Conservation (phyloP, 2,113 vertebrate species). For the Clinocottus analis region DNA sequence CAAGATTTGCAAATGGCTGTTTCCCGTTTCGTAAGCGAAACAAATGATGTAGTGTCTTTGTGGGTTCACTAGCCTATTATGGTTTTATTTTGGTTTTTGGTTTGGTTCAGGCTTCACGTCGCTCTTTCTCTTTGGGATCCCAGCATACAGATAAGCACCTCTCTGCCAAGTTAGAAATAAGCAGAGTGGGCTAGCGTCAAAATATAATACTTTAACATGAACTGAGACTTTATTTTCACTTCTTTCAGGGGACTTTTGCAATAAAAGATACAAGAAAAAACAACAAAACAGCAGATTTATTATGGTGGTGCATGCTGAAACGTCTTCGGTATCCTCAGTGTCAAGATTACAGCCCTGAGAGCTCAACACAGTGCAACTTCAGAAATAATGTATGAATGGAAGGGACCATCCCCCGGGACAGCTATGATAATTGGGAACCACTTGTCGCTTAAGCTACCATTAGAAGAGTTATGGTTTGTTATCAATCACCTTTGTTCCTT, state of each 20-base stretch:
- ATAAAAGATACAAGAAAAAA: not conserved
- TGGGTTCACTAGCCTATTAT: not conserved
- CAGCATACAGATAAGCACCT: not conserved
- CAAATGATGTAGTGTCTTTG: not conserved
- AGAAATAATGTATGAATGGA: not conserved
- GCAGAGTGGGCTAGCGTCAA: not conserved
- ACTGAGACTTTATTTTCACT: not conserved
- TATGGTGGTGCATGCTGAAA: not conserved
- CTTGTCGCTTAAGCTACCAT: not conserved
- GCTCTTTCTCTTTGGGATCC: not conserved
- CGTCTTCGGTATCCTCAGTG: not conserved
- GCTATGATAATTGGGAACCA: not conserved
- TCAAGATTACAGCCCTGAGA: not conserved
- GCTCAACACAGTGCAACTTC: not conserved
- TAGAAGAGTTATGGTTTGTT: not conserved
- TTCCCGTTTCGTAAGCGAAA: not conserved
- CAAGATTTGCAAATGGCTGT: not conserved
- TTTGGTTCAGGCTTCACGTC: not conserved
- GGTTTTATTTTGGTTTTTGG: not conserved
- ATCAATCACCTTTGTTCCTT: not conserved
- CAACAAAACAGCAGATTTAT: not conserved
- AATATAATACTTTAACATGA: not conserved
- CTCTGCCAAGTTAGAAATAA: not conserved
- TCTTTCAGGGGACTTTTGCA: not conserved
- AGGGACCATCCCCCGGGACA: not conserved